Percentiles rank a stretch among this genome's conserved stretches.
Evolutionary conservation across 2,797 vertebrate species (phyloP).

Genomic region (Odontamblyopus lacepedii): DNA sequence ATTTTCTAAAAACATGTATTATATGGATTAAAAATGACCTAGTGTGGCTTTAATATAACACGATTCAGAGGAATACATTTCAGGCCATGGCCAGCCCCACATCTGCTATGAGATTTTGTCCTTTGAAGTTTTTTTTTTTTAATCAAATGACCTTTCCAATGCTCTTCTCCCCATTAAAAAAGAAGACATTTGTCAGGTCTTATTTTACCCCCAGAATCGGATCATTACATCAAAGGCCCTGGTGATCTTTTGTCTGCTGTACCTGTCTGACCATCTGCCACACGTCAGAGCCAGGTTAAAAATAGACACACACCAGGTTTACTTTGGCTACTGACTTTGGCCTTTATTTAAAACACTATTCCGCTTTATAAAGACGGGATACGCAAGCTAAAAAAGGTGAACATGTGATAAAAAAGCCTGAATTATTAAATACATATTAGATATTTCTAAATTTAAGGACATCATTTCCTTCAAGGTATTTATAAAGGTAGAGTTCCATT

Average conservation of each 20-base stretch:
- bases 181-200: background rate
- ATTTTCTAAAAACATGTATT: no score
- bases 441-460: no score
- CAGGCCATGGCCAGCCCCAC: no score
- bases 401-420: background rate
- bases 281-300: slow-evolving; percentile 36
- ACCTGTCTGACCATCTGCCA: slow-evolving; percentile 57
- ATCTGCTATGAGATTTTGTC: no score
- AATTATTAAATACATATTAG: slow-evolving; percentile 3
- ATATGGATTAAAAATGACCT: no score
- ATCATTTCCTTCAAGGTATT: background rate
- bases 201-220: background rate
- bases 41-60: no score
- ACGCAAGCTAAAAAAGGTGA: background rate
- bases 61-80: no score
- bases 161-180: background rate
- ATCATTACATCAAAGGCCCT: slow-evolving; percentile 23
- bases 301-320: slow-evolving; percentile 39
- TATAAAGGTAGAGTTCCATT: background rate
- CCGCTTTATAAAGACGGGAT: background rate
- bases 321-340: slow-evolving; percentile 22
- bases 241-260: slow-evolving; percentile 45
- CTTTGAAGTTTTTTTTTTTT: background rate
- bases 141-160: background rate
- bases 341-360: slow-evolving; percentile 14